Percentiles rank a stretch among this genome's conserved stretches.
Conservation (phyloP, 2,888 invertebrate species). For the Xestia ashworthii region DNA sequence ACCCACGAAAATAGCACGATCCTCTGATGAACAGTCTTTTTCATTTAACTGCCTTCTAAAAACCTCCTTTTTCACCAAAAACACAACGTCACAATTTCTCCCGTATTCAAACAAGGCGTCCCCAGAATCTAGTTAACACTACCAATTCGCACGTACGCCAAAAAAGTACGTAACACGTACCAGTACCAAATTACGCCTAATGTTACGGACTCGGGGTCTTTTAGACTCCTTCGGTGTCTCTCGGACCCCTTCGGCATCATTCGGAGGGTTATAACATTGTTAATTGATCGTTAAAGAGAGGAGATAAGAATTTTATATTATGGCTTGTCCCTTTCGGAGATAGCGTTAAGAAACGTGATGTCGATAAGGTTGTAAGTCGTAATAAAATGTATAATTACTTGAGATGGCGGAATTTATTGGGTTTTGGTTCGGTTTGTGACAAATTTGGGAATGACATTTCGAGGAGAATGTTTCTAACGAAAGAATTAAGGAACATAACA, state of each 20-base stretch:
- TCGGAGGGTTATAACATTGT: conserved; percentile 67
- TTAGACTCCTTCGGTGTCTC: conserved; percentile 44
- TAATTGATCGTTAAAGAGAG: conserved; percentile 68
- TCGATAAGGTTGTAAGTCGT: conserved; percentile 47
- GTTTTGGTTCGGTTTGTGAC: not conserved
- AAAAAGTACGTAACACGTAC: conserved; percentile 61
- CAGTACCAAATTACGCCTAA: conserved; percentile 60
- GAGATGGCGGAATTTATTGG: conserved; percentile 29
- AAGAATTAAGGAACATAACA: not conserved
- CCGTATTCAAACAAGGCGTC: conserved; percentile 44
- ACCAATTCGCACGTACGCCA: conserved; percentile 49
- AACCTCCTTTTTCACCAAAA: not conserved
- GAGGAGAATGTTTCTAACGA: not conserved
- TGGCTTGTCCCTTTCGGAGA: conserved; percentile 45
- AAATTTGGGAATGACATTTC: not conserved
- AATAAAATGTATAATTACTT: conserved; percentile 51
- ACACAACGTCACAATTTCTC: not conserved
- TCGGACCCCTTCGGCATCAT: conserved; percentile 58
- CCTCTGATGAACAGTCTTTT: not conserved
- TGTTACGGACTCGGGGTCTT: conserved; percentile 59
- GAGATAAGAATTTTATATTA: conserved; percentile 65
- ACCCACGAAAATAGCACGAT: not conserved
- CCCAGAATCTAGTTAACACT: conserved; percentile 46
- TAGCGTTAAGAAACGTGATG: conserved; percentile 55
- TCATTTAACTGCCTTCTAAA: not conserved